A percentile compares a stretch with the other conserved stretches of the same genome.
These are phyloP conservation scores for Leptoteleia sp. DNA, from an alignment of 1,140 invertebrate species.

Conservation along the genomic window DNA sequence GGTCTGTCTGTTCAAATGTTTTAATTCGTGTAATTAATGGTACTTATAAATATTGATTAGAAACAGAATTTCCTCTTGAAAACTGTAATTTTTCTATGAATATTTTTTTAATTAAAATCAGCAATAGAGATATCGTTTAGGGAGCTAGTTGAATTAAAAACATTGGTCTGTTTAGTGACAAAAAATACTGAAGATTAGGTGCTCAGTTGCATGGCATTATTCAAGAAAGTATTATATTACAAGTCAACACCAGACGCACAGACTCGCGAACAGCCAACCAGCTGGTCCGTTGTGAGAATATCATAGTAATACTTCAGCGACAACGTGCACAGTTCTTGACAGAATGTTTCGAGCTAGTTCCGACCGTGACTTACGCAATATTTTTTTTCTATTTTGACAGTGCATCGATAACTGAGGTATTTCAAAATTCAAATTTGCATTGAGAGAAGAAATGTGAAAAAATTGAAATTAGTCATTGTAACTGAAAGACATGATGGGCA, in stretches of 20 bases:
- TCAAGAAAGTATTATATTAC: slow-evolving; percentile 45
- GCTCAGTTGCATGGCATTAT: slow-evolving; percentile 51
- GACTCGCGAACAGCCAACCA: slow-evolving; percentile 33
- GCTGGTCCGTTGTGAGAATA: slow-evolving; percentile 51
- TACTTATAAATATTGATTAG: too few species aligned
- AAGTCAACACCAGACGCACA: slow-evolving; percentile 43
- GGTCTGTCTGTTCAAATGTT: too few species aligned
- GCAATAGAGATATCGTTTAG: too few species aligned
- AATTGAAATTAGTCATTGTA: too few species aligned
- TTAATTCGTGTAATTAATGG: too few species aligned
- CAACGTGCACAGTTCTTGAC: slow-evolving; percentile 29
- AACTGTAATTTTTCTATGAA: too few species aligned
- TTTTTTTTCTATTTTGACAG: slow-evolving; percentile 34
- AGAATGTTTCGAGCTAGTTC: slow-evolving; percentile 24
- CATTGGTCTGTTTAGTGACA: slow-evolving; percentile 6
- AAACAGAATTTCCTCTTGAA: too few species aligned
- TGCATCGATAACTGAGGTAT: slow-evolving; percentile 1
- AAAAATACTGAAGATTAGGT: slow-evolving; percentile 34
- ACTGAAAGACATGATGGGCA: too few species aligned
- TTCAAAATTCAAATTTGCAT: neutral
- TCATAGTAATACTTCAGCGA: slow-evolving; percentile 47
- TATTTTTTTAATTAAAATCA: too few species aligned
- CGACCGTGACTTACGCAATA: slow-evolving; percentile 9
- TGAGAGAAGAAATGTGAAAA: too few species aligned
- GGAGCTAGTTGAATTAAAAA: neutral